phyloP scores from a whole-genome alignment of 2,797 vertebrate genomes.

The Protonibea diacanthus region DNA sequence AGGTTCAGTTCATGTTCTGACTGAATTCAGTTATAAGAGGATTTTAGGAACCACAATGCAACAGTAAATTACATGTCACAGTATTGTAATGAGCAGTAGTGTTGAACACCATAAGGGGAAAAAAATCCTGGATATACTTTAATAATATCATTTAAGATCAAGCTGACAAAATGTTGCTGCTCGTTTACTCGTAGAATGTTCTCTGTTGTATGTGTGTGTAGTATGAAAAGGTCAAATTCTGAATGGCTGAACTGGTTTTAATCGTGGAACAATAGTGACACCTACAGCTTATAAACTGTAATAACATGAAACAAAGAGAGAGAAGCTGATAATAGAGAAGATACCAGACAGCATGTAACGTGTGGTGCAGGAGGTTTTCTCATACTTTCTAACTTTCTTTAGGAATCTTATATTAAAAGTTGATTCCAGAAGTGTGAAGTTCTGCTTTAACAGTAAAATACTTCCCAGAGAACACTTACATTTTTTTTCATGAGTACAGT shows the following conservation, averaged over 20 bases:
- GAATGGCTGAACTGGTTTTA: background rate
- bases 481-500: background rate
- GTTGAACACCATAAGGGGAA: background rate
- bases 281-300: slow-evolving; percentile 71
- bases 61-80: background rate
- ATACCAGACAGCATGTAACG: background rate
- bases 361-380: background rate
- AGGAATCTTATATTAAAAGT: background rate
- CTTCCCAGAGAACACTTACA: background rate
- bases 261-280: slow-evolving; percentile 81
- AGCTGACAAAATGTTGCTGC: too few species aligned
- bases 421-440: background rate
- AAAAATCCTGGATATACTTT: too few species aligned
- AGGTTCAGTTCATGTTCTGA: background rate
- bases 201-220: background rate
- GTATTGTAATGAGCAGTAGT: background rate
- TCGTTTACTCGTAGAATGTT: fast-evolving
- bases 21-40: background rate
- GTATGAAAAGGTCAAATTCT: background rate
- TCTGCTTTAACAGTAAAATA: background rate
- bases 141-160: too few species aligned
- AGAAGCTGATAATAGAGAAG: background rate
- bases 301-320: background rate
- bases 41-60: background rate
- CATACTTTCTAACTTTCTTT: background rate